Percentiles rank a stretch among this genome's conserved stretches.
These are phyloP conservation scores for Willisornis vidua DNA, from an alignment of 2,113 vertebrate genomes.

Conservation along the genomic window DNA sequence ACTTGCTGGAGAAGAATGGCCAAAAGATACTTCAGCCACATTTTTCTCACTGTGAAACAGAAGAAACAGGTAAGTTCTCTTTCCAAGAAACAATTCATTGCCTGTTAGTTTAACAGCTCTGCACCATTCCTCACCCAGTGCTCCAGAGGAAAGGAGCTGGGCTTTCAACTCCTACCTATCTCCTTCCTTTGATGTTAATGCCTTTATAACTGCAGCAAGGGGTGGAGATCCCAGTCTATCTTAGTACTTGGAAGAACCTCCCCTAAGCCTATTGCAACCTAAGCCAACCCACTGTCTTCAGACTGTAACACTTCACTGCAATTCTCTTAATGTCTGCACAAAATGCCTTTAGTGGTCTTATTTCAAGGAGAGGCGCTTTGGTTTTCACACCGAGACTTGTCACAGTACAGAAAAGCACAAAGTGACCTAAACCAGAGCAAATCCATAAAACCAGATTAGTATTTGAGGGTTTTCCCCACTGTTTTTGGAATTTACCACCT, in stretches of 20 bases:
- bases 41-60: background rate
- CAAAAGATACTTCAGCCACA: conserved; percentile 45
- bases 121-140: background rate
- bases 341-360: background rate
- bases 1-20: conserved; percentile 1
- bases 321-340: background rate
- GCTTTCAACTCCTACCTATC: background rate
- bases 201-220: conserved; percentile 53
- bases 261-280: background rate
- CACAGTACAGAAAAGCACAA: background rate
- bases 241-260: conserved; percentile 17
- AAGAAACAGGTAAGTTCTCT: background rate
- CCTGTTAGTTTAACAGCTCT: background rate
- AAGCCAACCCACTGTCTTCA: background rate
- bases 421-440: background rate
- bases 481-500: background rate
- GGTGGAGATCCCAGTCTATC: conserved; percentile 9
- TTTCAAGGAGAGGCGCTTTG: background rate
- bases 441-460: background rate
- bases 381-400: background rate
- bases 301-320: background rate
- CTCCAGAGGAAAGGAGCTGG: background rate
- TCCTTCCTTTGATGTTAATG: background rate
- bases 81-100: background rate
- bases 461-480: background rate